A percentile compares a stretch with the other conserved stretches of the same genome.
Conservation (phyloP, 2,113 vertebrate genomes). For the Nibea albiflora region DNA sequence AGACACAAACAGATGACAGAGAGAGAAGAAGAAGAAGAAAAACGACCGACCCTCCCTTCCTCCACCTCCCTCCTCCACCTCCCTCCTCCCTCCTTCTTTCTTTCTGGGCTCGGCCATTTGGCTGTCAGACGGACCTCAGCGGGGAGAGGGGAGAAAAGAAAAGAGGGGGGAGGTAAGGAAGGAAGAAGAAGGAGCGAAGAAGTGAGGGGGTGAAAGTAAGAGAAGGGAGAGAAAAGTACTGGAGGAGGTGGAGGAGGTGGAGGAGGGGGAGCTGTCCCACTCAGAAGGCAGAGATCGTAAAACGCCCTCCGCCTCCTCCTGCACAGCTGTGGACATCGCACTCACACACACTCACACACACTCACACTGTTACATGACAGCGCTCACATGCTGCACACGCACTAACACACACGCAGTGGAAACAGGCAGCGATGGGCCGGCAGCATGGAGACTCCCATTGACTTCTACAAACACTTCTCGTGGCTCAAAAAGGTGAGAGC, state of each 20-base stretch:
- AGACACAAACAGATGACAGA: constrained; percentile 58
- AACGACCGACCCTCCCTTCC: constrained; percentile 19
- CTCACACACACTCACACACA: constrained; percentile 36
- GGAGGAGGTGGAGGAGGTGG: constrained; percentile 25
- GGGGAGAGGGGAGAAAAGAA: neutral
- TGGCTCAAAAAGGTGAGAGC: constrained; percentile 97
- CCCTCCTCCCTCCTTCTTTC: neutral
- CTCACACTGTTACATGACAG: constrained; percentile 37
- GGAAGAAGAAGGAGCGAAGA: neutral
- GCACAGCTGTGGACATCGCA: constrained; percentile 64
- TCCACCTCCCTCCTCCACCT: neutral
- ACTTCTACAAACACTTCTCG: constrained; percentile 96
- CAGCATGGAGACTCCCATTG: constrained; percentile 96
- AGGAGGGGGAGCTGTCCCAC: constrained; percentile 38
- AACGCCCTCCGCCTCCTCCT: constrained; percentile 59
- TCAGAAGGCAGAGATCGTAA: constrained; percentile 55
- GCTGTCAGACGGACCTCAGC: constrained; percentile 63
- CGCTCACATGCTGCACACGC: constrained; percentile 31
- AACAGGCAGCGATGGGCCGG: constrained; percentile 87
- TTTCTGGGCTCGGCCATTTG: constrained; percentile 79
- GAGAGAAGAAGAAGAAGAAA: constrained; percentile 42
- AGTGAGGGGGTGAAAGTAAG: neutral
- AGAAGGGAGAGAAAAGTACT: neutral
- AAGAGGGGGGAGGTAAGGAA: constrained; percentile 24
- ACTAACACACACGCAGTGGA: constrained; percentile 32